phyloP scores from a whole-genome alignment of 2,797 vertebrate genomes.

The Thunnus albacares region DNA sequence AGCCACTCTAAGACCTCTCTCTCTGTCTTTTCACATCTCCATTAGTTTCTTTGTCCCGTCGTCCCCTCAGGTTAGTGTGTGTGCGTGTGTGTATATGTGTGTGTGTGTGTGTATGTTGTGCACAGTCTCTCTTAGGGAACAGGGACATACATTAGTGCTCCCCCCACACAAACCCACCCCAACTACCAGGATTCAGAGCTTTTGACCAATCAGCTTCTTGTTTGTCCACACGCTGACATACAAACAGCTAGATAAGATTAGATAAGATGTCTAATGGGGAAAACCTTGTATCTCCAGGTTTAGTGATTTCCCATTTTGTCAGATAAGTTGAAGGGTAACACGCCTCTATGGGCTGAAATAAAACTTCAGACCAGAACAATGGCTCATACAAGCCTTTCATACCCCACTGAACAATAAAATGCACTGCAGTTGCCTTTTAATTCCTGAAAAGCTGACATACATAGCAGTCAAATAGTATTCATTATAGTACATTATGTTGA shows the following conservation, averaged over 20 bases:
- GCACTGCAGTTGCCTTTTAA: neutral
- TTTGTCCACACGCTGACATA: conserved; percentile 14
- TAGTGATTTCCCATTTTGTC: conserved; percentile 6
- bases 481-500: neutral
- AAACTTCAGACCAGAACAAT: conserved; percentile 28
- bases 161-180: neutral
- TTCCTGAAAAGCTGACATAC: conserved; percentile 49
- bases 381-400: conserved; percentile 30
- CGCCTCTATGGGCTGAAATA: neutral
- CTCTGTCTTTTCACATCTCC: conserved; percentile 80
- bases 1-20: conserved; percentile 67
- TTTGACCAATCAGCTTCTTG: conserved; percentile 20
- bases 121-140: conserved; percentile 49
- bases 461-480: conserved; percentile 20
- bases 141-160: conserved; percentile 58
- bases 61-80: conserved; percentile 55
- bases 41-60: conserved; percentile 71
- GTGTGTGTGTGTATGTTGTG: conserved; percentile 22
- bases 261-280: neutral
- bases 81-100: conserved; percentile 35
- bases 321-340: neutral
- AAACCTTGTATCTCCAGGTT: conserved; percentile 9
- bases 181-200: conserved; percentile 23
- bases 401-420: conserved; percentile 34
- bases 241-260: conserved; percentile 20